Conservation (phyloP, 2,888 invertebrate genomes). For the Megalurothrips usitatus region DNA sequence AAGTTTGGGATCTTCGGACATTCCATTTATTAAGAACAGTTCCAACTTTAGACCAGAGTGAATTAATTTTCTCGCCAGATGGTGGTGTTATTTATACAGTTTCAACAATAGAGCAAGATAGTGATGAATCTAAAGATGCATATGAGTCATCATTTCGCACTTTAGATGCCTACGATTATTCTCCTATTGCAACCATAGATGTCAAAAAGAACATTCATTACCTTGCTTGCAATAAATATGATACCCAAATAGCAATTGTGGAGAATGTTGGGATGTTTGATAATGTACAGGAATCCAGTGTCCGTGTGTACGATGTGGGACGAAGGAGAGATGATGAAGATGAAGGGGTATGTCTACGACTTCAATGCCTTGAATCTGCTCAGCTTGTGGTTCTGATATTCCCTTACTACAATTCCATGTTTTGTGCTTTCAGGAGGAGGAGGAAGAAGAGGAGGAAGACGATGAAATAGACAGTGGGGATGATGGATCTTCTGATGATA, state of each 20-base stretch:
- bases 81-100: slow-evolving; percentile 86
- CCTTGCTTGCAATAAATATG: slow-evolving; percentile 74
- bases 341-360: slow-evolving; percentile 60
- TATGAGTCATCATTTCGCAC: slow-evolving; percentile 93
- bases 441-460: slow-evolving; percentile 61
- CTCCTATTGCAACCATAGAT: slow-evolving; percentile 91
- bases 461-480: slow-evolving; percentile 58
- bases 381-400: not conserved
- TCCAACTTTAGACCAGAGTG: slow-evolving; percentile 85
- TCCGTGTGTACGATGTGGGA: slow-evolving; percentile 90
- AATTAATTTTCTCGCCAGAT: slow-evolving; percentile 80
- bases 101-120: slow-evolving; percentile 63
- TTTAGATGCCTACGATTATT: slow-evolving; percentile 89
- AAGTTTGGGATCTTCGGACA: slow-evolving; percentile 96
- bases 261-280: slow-evolving; percentile 84
- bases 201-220: slow-evolving; percentile 86
- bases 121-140: slow-evolving; percentile 57
- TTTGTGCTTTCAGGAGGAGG: slow-evolving; percentile 45
- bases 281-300: slow-evolving; percentile 81
- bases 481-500: slow-evolving; percentile 47
- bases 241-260: slow-evolving; percentile 83
- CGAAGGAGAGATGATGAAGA: slow-evolving; percentile 81
- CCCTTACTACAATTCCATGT: slow-evolving; percentile 27
- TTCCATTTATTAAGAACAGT: slow-evolving; percentile 92
- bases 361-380: slow-evolving; percentile 10